Conservation (phyloP, 2,888 invertebrate genomes). For the Gibbula magus region DNA sequence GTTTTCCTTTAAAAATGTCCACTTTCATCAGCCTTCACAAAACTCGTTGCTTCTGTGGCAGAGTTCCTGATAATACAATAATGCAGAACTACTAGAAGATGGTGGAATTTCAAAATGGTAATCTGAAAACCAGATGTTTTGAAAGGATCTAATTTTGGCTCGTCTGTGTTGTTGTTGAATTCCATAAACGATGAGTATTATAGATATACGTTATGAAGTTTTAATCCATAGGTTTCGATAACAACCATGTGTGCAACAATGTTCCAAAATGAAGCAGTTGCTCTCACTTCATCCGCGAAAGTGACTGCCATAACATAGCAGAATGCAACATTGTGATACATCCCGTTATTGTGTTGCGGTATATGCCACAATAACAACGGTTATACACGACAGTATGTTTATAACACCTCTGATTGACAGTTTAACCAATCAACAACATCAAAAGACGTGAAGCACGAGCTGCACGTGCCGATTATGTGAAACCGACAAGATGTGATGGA, state of each 20-base stretch:
- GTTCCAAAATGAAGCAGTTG: no score
- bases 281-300: neutral
- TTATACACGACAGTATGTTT: neutral
- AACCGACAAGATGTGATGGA: conserved; percentile 5
- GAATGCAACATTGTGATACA: conserved; percentile 5
- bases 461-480: neutral
- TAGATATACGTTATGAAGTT: no score
- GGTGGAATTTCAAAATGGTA: neutral
- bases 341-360: neutral
- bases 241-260: no score
- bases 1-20: no score
- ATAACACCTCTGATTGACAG: neutral
- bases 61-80: no score
- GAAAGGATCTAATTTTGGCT: neutral
- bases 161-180: no score
- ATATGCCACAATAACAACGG: neutral
- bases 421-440: neutral
- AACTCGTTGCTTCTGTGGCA: no score
- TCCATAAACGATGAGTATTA: no score
- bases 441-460: neutral
- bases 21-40: no score
- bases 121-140: neutral
- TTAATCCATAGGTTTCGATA: no score
- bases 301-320: neutral
- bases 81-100: neutral